Conservation (phyloP, 2,797 vertebrate species). For the Hylomyscus alleni region DNA sequence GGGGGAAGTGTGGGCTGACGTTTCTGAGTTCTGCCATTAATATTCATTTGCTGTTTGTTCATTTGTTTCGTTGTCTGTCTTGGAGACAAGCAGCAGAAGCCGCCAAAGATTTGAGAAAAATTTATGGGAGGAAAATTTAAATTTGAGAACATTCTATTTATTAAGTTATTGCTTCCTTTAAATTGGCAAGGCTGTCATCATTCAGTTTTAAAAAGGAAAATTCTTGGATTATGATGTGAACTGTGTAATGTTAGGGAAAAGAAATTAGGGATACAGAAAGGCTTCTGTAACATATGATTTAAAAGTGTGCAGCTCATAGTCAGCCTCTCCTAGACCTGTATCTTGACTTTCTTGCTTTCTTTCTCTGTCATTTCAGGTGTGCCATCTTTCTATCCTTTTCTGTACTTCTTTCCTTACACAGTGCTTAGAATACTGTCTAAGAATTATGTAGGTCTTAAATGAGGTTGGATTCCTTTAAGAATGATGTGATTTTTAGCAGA, state of each 20-base stretch:
- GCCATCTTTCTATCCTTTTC: neutral
- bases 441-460: neutral
- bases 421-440: neutral
- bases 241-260: constrained; percentile 4
- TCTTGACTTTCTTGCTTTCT: neutral
- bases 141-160: constrained; percentile 72
- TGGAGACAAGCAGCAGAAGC: constrained; percentile 60
- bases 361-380: neutral
- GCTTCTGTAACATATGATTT: neutral
- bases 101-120: constrained; percentile 66
- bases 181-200: constrained; percentile 59
- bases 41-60: constrained; percentile 74
- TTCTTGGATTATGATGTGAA: neutral
- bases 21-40: constrained; percentile 73
- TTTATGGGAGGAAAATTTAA: constrained; percentile 71
- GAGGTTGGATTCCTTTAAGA: neutral
- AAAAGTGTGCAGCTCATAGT: neutral
- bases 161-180: constrained; percentile 70
- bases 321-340: neutral
- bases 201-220: constrained; percentile 55
- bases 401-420: neutral
- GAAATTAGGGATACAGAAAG: neutral
- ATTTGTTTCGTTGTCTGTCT: constrained; percentile 74
- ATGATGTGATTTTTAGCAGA: constrained; percentile 33
- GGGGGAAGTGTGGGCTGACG: neutral